Base-by-base conservation (phyloP, 2,113 vertebrate species). In the Carassius gibelio region DNA sequence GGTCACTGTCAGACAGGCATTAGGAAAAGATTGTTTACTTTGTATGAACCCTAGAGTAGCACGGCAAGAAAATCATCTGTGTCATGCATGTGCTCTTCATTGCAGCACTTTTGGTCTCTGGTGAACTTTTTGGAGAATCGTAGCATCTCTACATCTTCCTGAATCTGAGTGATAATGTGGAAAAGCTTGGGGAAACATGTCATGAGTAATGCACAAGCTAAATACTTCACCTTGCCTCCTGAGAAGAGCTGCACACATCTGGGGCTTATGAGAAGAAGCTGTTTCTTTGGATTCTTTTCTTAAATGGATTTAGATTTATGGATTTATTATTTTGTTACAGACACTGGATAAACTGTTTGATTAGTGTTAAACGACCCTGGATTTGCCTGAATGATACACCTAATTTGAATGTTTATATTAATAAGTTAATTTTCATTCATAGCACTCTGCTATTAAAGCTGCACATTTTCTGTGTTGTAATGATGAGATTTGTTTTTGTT, bases 1-100 rank as follows among this genome's bases (percentile, higher is more conserved):
- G 77, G 89, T 92, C 89, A 85, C 85, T 85, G 84, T 83, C 75
- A 48, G 90, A 88, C 83, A 81, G 85, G 64, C 84, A 68, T 69
- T 21, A 86, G 89, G 84, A 84, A 64, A 84, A 75, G 78, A 77
- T 83, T 90, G 52, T 89, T 88, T 91, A 76, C 72, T 84, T 86
- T 89, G 55, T 38, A 15, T 8, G 57, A 68, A 17, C 64, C 64
- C 30, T 68, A 68, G 30, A 34, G 30, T 17, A 50, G 26, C 23
- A 52, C 13, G 3, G 23, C 11, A 14, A 62, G 11, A 61, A 62
- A 42, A 80, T 57, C 50, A 45, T 42, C 17, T 8, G 23, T 59
- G 15, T 36, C 2, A 45, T 45, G 42, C 42, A 45, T 45, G 8
- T 45, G 36, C 45, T 72, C 8, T 8, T 57, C 75, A 14, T 34